Evolutionary conservation across 1,140 invertebrate species (phyloP).

Genomic region (Palaemon carinicauda): DNA sequence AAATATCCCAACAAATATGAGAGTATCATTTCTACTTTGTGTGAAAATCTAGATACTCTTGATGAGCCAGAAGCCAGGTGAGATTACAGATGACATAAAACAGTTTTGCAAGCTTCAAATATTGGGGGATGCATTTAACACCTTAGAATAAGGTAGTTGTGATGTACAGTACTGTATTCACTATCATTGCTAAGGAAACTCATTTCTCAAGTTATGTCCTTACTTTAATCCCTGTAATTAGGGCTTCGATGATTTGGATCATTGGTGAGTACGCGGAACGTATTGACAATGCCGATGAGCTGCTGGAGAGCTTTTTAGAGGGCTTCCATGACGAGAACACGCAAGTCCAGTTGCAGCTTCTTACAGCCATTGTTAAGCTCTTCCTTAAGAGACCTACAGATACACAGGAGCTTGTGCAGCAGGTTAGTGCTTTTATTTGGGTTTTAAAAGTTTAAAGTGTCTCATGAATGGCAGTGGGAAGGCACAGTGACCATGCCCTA

Average conservation of each 20-base stretch:
- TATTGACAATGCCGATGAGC: slow-evolving; percentile 99
- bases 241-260: slow-evolving; percentile 99
- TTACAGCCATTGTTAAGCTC: slow-evolving; percentile 98
- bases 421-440: slow-evolving; percentile 62
- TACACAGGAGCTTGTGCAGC: slow-evolving; percentile 97
- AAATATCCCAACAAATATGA: slow-evolving; percentile 99
- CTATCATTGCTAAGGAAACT: no score
- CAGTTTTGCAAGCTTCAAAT: no score
- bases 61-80: slow-evolving; percentile 96
- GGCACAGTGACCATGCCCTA: no score
- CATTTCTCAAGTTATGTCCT: neutral
- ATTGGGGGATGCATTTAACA: neutral
- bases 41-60: slow-evolving; percentile 96
- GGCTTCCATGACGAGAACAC: slow-evolving; percentile 99
- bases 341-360: slow-evolving; percentile 95
- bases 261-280: slow-evolving; percentile 99
- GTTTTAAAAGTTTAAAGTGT: neutral
- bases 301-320: slow-evolving; percentile 97
- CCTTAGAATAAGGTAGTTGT: neutral
- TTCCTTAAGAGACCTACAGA: slow-evolving; percentile 98
- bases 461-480: neutral
- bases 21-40: slow-evolving; percentile 98
- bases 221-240: slow-evolving; percentile 56
- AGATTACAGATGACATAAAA: no score
- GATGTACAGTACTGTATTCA: neutral